Evolutionary conservation across 2,888 invertebrate genomes (phyloP).

Genomic region (Schrankia costaestrigalis): DNA sequence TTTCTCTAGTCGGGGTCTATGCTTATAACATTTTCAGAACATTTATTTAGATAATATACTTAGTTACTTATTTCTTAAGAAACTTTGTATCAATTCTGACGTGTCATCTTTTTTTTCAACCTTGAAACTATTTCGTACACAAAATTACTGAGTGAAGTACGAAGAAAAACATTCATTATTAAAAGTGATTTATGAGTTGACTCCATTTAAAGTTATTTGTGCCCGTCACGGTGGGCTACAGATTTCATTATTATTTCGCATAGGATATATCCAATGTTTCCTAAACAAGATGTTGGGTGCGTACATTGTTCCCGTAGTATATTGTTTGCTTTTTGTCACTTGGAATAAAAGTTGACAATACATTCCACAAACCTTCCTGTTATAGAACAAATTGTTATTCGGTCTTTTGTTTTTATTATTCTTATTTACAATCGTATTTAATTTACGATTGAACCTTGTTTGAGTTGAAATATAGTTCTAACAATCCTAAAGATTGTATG

Average conservation of each 20-base stretch:
- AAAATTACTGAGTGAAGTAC: slow-evolving; percentile 9
- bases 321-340: slow-evolving; percentile 35
- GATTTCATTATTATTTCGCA: slow-evolving; percentile 38
- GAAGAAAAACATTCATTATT: slow-evolving; percentile 18
- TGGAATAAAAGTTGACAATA: slow-evolving; percentile 34
- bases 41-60: too few relatives aligned
- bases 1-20: too few relatives aligned
- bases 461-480: too few relatives aligned
- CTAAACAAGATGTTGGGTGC: slow-evolving; percentile 56
- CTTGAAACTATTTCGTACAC: too few relatives aligned
- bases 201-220: slow-evolving; percentile 18
- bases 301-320: slow-evolving; percentile 19
- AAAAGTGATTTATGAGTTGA: slow-evolving; percentile 28
- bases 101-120: too few relatives aligned
- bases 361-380: slow-evolving; percentile 6
- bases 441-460: too few relatives aligned
- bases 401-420: too few relatives aligned
- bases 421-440: too few relatives aligned
- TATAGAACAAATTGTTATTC: slow-evolving; percentile 4
- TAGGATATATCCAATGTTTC: slow-evolving; percentile 25
- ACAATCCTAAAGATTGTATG: too few relatives aligned
- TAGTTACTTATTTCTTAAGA: too few relatives aligned
- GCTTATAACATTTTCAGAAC: too few relatives aligned
- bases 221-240: slow-evolving; percentile 64
- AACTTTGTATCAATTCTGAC: too few relatives aligned